Base-by-base conservation (phyloP, 2,888 invertebrate species). In the Conchocele bisecta region DNA sequence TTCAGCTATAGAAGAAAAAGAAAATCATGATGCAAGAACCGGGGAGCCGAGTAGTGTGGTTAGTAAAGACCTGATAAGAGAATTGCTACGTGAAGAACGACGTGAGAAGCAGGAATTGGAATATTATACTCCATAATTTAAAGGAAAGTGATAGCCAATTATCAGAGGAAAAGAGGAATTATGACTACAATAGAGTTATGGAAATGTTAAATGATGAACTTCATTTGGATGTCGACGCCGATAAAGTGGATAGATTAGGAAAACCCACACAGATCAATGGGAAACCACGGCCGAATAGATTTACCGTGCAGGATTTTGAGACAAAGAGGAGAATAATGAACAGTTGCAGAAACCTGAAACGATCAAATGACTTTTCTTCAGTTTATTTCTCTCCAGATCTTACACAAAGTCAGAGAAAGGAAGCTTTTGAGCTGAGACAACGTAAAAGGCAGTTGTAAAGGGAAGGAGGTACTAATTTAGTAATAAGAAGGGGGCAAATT, bases 391-490 rank as follows among this genome's bases (percentile, higher is more conserved):
- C 63, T 15, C 44, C 54, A 3, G 63, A 54, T 22, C 9, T 44
- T 13, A 63, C 54, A 4, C 29, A 51, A n/a, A 28, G 33, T 6
- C 53, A 63, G 33, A 39, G 63, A 13, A 22, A 42, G 33, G 28
- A 13, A 17, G 63, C 63, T 20, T 63, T 44, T 42, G 20, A 42
- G n/a, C 22, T 63, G 20, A 37, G 63, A 20, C 54, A 48, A 24
- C 54, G 54, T 24, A 54, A 41, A 26, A 31, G 63, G 24, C 22
- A 28, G 15, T 5, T 53, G 1, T 33, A 42, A 13, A 41, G 22
- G 15, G 44, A 28, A 46, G 63, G 63, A 15, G 54, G 54, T 20
- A 53, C 17, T 20, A 37, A 46, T 11, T 26, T 54, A 15, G 33
- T 53, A 5, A 54, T 54, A 24, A 20, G 53, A n/a, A n/a, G n/a